phyloP scores from a whole-genome alignment of 2,888 invertebrate species.

The Tenodera sinensis region DNA sequence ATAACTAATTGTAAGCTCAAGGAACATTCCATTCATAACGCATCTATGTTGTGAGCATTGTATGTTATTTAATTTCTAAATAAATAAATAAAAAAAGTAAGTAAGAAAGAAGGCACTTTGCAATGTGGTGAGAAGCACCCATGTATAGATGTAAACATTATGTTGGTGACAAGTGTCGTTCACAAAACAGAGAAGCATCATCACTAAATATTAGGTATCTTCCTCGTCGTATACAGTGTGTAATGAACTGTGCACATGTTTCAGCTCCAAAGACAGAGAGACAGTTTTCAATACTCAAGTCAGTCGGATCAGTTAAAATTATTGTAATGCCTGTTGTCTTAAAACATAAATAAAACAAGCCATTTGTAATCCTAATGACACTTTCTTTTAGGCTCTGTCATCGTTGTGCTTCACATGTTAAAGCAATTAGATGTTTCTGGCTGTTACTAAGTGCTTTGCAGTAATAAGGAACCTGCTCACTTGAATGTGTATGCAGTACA shows the following conservation, averaged over 20 bases:
- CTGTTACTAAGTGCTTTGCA: not conserved
- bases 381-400: not conserved
- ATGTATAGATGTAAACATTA: not conserved
- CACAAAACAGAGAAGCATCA: not conserved
- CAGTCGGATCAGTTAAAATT: slow-evolving; percentile 11
- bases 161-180: not conserved
- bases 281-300: not conserved
- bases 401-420: too few relatives aligned
- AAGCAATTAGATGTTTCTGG: not conserved
- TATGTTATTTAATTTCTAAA: not conserved
- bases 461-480: not conserved
- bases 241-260: not conserved
- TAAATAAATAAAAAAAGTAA: not conserved
- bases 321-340: slow-evolving; percentile 26
- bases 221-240: not conserved
- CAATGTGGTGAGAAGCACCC: not conserved
- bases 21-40: not conserved
- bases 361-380: slow-evolving; percentile 24
- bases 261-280: not conserved
- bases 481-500: not conserved
- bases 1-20: not conserved
- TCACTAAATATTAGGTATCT: not conserved
- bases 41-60: not conserved
- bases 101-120: not conserved
- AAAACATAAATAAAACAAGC: slow-evolving; percentile 18